Base-by-base conservation (phyloP, 2,113 vertebrate species). In the Puma concolor region DNA sequence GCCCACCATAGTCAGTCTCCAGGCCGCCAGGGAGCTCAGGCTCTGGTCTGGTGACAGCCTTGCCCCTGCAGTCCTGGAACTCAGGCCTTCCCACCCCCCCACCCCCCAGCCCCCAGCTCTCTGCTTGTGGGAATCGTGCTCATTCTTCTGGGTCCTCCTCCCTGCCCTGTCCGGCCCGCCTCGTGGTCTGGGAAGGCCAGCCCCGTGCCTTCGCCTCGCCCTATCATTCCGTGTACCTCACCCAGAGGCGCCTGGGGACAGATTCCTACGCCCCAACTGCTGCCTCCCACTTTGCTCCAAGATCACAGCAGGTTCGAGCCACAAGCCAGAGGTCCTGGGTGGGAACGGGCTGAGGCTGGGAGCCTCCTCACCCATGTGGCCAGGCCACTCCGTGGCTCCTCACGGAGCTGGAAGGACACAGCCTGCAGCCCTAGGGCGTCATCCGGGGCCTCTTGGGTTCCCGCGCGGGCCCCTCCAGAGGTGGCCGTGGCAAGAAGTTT, bases 81-180 rank as follows among this genome's bases (percentile, higher is more conserved):
- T 17, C 12, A 6, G 69, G 17, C 69, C 54, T 36, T 82, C n/a
- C 54, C 44, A 5, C 23, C 44, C 44, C 44, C n/a, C 54, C 44
- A 5, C 15, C 44, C 44, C 44, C 44, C 0, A 14, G 36, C 54
- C n/a, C 14, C 23, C 29, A 2, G 5, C 10, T 0, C 48, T 2
- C 1, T 2, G 57, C 25, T 48, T 1, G 5, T 12, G 33, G 74
- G 41, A 60, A 60, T 63, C 38, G 15, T 9, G 14, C 2, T 16
- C 54, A 25, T 12, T 60, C 19, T 19, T 33, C 29, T 44, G 50
- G 7, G 1, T 10, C 76, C 27, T 8, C 66, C 44, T 54, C 41
- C 76, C 25, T 41, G 48, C 15, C 44, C 74, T 14, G 19, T 19
- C 50, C 0, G 0, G 48, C 14, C 38, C 16, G 41, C 8, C 44